Conservation (phyloP, 2,888 invertebrate genomes). For the Amphipyra tragopoginis region DNA sequence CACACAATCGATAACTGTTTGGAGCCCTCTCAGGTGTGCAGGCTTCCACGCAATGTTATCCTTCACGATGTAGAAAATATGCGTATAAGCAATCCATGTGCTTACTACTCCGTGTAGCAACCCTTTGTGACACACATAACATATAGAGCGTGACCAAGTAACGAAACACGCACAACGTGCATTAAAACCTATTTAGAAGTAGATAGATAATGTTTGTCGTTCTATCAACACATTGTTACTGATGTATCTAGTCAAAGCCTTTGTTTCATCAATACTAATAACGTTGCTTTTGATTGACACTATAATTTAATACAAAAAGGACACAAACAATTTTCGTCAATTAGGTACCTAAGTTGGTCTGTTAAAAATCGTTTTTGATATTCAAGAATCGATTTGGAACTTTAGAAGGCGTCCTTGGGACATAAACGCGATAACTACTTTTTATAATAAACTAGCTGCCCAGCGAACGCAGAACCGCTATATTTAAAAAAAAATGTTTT, state of each 20-base stretch:
- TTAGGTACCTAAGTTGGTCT: no score
- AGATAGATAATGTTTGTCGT: conserved; percentile 47
- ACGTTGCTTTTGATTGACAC: not conserved
- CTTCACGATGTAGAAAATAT: not conserved
- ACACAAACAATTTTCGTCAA: no score
- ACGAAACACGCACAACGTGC: conserved; percentile 64
- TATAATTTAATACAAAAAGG: not conserved
- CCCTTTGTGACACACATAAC: conserved; percentile 54
- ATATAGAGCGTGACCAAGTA: conserved; percentile 57
- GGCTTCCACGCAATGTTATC: no score
- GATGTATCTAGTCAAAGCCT: not conserved
- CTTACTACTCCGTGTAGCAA: conserved; percentile 38
- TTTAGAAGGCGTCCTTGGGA: no score
- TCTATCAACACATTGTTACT: conserved; percentile 42
- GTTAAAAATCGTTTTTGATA: no score
- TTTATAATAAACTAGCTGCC: no score
- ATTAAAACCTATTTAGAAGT: conserved; percentile 62
- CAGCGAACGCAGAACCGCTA: no score
- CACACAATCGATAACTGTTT: no score
- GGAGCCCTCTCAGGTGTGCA: no score
- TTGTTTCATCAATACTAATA: not conserved
- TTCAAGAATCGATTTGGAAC: no score
- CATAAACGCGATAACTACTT: no score
- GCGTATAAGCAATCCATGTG: conserved; percentile 10
- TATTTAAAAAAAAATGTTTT: no score